A percentile compares a stretch with the other conserved stretches of the same genome.
Evolutionary conservation across 2,888 invertebrate species (phyloP).

Genomic region (Volucella bombylans): DNA sequence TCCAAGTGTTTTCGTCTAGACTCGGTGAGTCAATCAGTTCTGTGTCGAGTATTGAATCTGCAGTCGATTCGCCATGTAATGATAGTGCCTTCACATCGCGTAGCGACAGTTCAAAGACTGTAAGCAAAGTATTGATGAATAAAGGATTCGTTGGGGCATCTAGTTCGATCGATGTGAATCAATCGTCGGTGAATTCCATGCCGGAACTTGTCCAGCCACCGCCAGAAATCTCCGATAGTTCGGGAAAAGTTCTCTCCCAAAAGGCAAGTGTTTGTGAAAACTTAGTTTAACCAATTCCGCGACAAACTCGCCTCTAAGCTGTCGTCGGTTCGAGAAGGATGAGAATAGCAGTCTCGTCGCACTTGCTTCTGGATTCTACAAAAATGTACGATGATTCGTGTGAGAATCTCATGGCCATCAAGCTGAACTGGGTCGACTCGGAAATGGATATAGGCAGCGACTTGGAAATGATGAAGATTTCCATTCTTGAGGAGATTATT

Average conservation of each 20-base stretch:
- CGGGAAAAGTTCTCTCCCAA: conserved; percentile 83
- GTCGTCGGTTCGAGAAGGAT: no score
- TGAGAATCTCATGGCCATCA: conserved; percentile 75
- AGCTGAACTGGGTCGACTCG: conserved; percentile 75
- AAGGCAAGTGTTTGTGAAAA: no score
- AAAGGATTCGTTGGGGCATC: conserved; percentile 55
- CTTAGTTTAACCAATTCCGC: no score
- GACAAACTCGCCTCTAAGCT: no score
- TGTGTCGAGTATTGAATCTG: conserved; percentile 54
- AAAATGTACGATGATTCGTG: conserved; percentile 75
- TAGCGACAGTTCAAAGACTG: conserved; percentile 57
- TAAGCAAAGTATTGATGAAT: conserved; percentile 64
- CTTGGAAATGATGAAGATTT: conserved; percentile 77
- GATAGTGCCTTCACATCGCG: conserved; percentile 64
- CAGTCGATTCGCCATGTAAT: conserved; percentile 23
- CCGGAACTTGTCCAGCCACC: conserved; percentile 60
- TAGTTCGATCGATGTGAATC: conserved; percentile 58
- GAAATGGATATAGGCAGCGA: conserved; percentile 77
- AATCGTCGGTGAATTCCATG: conserved; percentile 51
- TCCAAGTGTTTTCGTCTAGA: conserved; percentile 48
- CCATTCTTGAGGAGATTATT: conserved; percentile 75
- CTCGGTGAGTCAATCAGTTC: conserved; percentile 59
- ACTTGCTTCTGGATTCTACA: conserved; percentile 69
- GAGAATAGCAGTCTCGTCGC: conserved; percentile 50
- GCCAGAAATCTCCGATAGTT: conserved; percentile 81